Conservation (phyloP, 1,140 invertebrate genomes). For the Papilio glaucus region DNA sequence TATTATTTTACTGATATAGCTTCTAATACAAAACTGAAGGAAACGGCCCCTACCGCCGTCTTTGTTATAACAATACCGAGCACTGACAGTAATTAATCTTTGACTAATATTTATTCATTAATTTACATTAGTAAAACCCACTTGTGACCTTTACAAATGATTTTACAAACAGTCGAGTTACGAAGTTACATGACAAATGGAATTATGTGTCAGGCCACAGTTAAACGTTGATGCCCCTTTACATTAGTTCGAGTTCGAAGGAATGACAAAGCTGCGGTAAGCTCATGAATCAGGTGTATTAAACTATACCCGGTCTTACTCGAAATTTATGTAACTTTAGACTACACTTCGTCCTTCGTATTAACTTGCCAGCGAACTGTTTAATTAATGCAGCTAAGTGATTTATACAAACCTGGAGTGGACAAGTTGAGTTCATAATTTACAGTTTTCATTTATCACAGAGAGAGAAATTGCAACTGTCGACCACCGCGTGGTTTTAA, state of each 20-base stretch:
- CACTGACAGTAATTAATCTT: too few relatives aligned
- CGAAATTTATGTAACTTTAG: slow-evolving; percentile 61
- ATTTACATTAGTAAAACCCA: too few relatives aligned
- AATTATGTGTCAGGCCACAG: neutral
- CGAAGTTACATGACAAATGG: neutral
- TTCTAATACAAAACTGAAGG: too few relatives aligned
- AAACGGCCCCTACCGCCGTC: too few relatives aligned
- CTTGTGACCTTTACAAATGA: slow-evolving; percentile 7
- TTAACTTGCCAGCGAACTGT: slow-evolving; percentile 42
- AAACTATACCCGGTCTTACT: slow-evolving; percentile 47
- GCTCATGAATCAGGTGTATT: slow-evolving; percentile 47
- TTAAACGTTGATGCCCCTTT: slow-evolving; percentile 7
- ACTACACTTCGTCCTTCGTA: slow-evolving; percentile 44
- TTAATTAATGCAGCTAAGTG: slow-evolving; percentile 46
- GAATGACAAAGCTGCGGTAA: slow-evolving; percentile 48
- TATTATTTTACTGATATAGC: too few relatives aligned
- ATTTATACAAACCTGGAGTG: slow-evolving; percentile 39
- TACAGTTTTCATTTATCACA: neutral
- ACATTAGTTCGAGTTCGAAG: slow-evolving; percentile 28
- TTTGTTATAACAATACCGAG: too few relatives aligned
- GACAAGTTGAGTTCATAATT: neutral
- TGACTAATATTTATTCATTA: too few relatives aligned
- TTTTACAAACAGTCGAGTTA: slow-evolving; percentile 9
- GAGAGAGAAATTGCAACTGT: neutral
- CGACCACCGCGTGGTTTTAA: too few relatives aligned